Evolutionary conservation across 2,797 vertebrate genomes (phyloP).

Genomic region (Phaenicophaeus curvirostris): DNA sequence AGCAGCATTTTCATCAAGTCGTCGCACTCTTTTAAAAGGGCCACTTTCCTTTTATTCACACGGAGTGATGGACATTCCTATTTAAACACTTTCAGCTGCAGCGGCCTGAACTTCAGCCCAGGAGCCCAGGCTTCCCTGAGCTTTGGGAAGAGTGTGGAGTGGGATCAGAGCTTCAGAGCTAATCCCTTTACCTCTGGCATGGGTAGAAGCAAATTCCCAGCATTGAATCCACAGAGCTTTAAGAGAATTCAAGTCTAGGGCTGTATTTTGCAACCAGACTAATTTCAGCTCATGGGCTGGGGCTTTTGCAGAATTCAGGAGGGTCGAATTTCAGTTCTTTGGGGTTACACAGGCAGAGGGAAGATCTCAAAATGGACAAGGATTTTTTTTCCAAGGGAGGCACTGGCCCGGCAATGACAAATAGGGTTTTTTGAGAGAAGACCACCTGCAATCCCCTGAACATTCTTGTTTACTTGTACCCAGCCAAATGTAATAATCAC

Average conservation of each 20-base stretch:
- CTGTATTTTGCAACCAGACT: not conserved
- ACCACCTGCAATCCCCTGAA: not conserved
- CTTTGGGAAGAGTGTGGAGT: conserved; percentile 26
- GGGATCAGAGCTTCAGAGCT: conserved; percentile 26
- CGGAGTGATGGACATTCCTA: conserved; percentile 16
- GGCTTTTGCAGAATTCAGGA: not conserved
- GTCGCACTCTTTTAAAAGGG: conserved; percentile 27
- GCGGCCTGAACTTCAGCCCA: conserved; percentile 19
- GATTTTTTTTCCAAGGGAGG: not conserved
- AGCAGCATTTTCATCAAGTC: conserved; percentile 68
- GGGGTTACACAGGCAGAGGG: not conserved
- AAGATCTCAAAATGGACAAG: not conserved
- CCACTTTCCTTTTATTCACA: conserved; percentile 39
- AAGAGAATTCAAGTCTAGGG: not conserved
- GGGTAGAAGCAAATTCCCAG: conserved; percentile 57
- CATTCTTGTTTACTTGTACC: not conserved
- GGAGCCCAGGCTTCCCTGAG: conserved; percentile 7
- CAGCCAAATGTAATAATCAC: not conserved
- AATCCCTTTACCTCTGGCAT: conserved; percentile 55
- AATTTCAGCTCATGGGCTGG: not conserved
- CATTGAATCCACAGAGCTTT: not conserved
- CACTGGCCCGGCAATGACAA: not conserved
- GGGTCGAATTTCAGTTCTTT: not conserved
- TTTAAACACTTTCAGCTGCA: conserved; percentile 54
- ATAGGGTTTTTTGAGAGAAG: not conserved